Conservation (phyloP, 2,797 vertebrate species). For the Thalassophryne amazonica region DNA sequence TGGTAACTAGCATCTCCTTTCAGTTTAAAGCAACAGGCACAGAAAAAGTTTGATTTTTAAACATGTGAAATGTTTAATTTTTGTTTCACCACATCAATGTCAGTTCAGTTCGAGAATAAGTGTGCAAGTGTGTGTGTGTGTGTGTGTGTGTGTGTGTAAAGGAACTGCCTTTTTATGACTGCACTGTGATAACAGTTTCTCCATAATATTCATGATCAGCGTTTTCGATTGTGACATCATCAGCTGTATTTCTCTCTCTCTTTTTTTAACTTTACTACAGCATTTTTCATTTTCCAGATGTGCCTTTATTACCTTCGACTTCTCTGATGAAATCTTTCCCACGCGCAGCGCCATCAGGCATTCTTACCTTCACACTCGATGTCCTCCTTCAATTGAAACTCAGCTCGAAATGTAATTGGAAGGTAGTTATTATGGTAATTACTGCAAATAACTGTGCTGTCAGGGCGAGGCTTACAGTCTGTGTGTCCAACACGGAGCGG, state of each 20-base stretch:
- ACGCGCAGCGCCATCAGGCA: constrained; percentile 21
- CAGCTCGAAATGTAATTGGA: constrained; percentile 54
- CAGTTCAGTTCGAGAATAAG: too few species aligned
- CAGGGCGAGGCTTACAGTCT: constrained; percentile 37
- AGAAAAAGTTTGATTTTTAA: too few species aligned
- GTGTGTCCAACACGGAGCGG: constrained; percentile 27
- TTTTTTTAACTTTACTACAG: background rate
- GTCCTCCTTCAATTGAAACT: constrained; percentile 38
- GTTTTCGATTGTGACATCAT: constrained; percentile 15
- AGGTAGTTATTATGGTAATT: constrained; percentile 75
- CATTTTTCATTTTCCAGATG: constrained; percentile 47
- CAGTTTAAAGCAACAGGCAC: too few species aligned
- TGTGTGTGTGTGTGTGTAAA: too few species aligned
- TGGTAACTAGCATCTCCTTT: too few species aligned
- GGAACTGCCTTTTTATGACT: too few species aligned
- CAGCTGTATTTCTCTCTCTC: constrained; percentile 1
- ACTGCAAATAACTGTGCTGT: constrained; percentile 72
- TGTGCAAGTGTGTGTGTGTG: too few species aligned
- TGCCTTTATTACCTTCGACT: constrained; percentile 10
- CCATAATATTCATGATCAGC: background rate
- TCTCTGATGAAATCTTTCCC: constrained; percentile 30
- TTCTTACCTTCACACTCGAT: constrained; percentile 33
- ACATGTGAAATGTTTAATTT: too few species aligned
- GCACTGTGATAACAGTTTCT: background rate
- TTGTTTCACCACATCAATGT: too few species aligned